Conservation (phyloP, 2,113 vertebrate species). For the Syngnathus floridae region DNA sequence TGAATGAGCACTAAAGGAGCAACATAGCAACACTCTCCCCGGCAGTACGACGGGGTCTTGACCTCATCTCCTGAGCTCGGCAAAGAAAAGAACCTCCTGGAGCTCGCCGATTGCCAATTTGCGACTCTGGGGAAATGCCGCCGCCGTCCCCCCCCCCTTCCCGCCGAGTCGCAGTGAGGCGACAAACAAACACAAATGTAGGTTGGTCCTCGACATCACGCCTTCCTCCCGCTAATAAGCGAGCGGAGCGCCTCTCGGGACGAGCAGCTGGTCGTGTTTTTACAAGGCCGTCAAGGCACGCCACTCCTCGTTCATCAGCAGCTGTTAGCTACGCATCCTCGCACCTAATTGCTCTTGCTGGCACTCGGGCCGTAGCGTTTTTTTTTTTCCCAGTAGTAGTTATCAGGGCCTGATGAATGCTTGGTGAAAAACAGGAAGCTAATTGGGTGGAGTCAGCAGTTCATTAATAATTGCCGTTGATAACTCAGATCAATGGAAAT, state of each 20-base stretch:
- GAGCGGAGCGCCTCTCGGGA: constrained; percentile 50
- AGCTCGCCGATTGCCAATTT: neutral
- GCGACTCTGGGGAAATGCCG: neutral
- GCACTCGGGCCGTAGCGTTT: constrained; percentile 7
- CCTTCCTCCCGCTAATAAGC: constrained; percentile 40
- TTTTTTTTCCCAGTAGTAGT: constrained; percentile 11
- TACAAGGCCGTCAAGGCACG: constrained; percentile 44
- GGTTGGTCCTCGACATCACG: neutral
- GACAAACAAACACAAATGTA: constrained; percentile 1
- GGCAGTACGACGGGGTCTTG: constrained; percentile 3
- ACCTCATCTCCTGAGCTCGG: constrained; percentile 1
- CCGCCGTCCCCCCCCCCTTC: neutral
- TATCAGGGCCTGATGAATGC: constrained; percentile 14
- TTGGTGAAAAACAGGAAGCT: neutral
- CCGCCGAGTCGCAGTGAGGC: neutral
- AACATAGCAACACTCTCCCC: constrained; percentile 15
- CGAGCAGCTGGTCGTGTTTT: constrained; percentile 59
- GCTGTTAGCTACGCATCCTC: constrained; percentile 43
- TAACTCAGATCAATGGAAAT: neutral
- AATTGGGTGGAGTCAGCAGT: neutral
- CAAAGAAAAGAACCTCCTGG: neutral
- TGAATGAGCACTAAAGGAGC: constrained; percentile 21
- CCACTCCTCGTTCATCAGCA: constrained; percentile 63
- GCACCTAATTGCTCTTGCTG: constrained; percentile 20
- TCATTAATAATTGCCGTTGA: neutral